These are phyloP conservation scores for Cynopterus brachyotis DNA, from an alignment of 2,113 vertebrate species.

Conservation along the genomic window DNA sequence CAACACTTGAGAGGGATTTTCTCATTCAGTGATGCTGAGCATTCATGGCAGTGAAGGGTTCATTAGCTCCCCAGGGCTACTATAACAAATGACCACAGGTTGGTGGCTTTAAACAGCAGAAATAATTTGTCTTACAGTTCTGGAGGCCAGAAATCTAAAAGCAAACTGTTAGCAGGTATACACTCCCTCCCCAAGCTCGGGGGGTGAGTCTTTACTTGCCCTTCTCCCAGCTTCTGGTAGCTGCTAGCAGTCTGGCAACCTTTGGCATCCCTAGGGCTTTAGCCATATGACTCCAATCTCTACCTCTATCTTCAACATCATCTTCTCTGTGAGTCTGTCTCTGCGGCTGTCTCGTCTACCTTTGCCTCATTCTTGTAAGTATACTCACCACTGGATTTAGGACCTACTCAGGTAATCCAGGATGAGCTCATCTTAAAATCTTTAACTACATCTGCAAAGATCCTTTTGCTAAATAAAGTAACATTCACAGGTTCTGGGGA, in stretches of 20 bases:
- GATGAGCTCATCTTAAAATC: background rate
- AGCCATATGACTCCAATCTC: background rate
- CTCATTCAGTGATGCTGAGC: background rate
- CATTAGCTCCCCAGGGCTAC: background rate
- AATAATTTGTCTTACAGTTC: background rate
- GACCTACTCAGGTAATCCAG: background rate
- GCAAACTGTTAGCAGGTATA: background rate
- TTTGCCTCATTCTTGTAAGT: background rate
- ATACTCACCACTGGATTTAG: background rate
- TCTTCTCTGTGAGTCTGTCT: background rate
- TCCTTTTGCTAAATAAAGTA: background rate
- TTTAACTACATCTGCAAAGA: background rate
- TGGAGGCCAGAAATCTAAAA: background rate
- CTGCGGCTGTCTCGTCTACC: background rate
- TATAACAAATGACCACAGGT: background rate
- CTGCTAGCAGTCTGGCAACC: background rate
- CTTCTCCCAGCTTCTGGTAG: background rate
- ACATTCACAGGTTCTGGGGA: background rate
- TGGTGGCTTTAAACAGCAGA: background rate
- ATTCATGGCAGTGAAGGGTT: fast-evolving
- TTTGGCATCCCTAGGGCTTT: background rate
- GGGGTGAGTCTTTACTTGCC: background rate
- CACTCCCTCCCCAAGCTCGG: background rate
- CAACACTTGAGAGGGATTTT: background rate
- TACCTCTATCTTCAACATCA: background rate